phyloP scores from a whole-genome alignment of 2,888 invertebrate genomes.

The Endotricha flammealis region DNA sequence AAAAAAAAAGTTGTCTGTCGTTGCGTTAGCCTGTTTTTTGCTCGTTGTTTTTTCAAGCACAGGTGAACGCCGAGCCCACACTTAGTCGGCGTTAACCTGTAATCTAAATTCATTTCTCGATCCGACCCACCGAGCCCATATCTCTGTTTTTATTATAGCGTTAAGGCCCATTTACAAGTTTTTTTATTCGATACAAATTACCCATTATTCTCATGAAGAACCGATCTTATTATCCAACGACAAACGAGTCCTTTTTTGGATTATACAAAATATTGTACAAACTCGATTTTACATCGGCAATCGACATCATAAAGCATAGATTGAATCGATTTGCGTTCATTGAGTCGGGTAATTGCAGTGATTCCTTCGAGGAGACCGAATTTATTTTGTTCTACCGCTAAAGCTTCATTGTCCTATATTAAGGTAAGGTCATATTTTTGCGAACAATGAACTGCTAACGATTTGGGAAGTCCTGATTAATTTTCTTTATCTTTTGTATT shows the following conservation, averaged over 20 bases:
- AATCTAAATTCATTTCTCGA: conserved; percentile 79
- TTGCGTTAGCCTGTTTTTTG: conserved; percentile 44
- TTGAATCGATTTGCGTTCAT: conserved; percentile 59
- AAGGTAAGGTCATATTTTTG: conserved; percentile 16
- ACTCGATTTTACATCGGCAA: conserved; percentile 33
- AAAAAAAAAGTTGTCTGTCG: conserved; percentile 15
- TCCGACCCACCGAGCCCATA: conserved; percentile 70
- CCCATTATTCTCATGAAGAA: conserved; percentile 66
- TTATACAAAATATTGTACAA: conserved; percentile 19
- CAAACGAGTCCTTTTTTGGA: conserved; percentile 44
- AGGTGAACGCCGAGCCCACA: conserved; percentile 72
- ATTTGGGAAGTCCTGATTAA: background rate
- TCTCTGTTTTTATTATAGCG: conserved; percentile 76
- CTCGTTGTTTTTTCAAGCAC: conserved; percentile 61
- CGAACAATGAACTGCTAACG: background rate
- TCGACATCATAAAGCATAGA: conserved; percentile 46
- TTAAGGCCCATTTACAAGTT: conserved; percentile 72
- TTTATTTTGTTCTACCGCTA: conserved; percentile 41
- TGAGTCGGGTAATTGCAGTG: conserved; percentile 61
- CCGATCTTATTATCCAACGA: conserved; percentile 63
- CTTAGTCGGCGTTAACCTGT: conserved; percentile 77
- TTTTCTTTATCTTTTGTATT: background rate
- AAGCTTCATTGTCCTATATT: conserved; percentile 47
- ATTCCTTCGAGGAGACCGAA: conserved; percentile 42
- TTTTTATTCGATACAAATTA: conserved; percentile 75